phyloP scores from a whole-genome alignment of 64 coral and sea anemone species.

The Trachythela sp. region DNA sequence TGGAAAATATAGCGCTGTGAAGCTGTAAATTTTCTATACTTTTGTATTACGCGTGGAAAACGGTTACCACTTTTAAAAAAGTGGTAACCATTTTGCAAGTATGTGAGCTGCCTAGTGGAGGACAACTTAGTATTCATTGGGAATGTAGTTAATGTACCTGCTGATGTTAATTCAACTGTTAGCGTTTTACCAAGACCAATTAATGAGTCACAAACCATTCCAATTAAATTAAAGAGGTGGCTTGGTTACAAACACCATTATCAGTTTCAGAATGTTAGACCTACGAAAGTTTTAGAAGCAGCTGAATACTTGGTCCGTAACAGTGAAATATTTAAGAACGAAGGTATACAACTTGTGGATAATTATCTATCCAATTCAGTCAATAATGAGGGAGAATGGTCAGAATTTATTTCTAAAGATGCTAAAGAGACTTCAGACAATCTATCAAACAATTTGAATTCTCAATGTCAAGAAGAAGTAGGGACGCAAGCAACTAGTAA shows the following conservation, averaged over 20 bases:
- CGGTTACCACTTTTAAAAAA: too few species aligned
- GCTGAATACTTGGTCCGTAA: background rate
- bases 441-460: too few species aligned
- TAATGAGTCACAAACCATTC: background rate
- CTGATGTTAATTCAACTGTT: background rate
- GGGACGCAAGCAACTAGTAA: too few species aligned
- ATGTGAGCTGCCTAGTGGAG: background rate
- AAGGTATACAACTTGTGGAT: background rate
- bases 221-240: background rate
- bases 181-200: too few species aligned
- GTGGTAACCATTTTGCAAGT: background rate
- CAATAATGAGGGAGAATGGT: background rate
- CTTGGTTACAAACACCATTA: background rate
- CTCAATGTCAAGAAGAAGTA: too few species aligned
- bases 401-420: too few species aligned
- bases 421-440: too few species aligned
- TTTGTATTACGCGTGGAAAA: too few species aligned
- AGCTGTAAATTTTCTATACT: too few species aligned
- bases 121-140: background rate
- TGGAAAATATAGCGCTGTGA: too few species aligned
- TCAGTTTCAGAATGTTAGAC: background rate
- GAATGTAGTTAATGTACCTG: background rate
- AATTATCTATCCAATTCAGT: background rate
- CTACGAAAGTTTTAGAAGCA: constrained; percentile 15
- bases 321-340: background rate